Base-by-base conservation (phyloP, 2,888 invertebrate genomes). In the Nemurella pictetii region DNA sequence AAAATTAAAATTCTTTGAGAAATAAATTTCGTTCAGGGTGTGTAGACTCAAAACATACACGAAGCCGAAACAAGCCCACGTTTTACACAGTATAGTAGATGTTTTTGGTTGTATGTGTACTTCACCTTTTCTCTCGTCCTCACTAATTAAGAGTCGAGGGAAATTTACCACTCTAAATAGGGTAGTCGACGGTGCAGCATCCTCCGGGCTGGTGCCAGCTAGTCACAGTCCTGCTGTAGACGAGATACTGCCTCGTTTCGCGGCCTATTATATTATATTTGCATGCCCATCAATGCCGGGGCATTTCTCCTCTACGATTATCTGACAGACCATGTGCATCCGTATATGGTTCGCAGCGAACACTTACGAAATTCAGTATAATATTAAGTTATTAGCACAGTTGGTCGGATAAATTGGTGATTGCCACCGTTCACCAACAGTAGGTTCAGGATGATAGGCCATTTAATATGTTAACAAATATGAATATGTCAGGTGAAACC, bases 111-210 rank as follows among this genome's bases (percentile, higher is more conserved):
- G 35, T 20, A 32, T 80, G 80, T 80, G 80, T 35, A 80, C 35
- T 15, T 36, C 26, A 25, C 55, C 82, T 82, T 26, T 72, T 55
- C 28, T 82, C 82, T 82, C 55, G 7, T 55, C 12, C 55, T 82
- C 36, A 82, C 82, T 85, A 85, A 85, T 85, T 82, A 85, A 85
- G 83, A 83, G 85, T 55, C 75, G 77, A 74, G 85, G 83, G 75
- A 85, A 85, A 85, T 83, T 83, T 82, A 85, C 83, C 85, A 78
- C 85, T 29, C 82, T 25, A 82, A 82, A 82, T 72, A 82, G 55
- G 82, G 20, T 72, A 4, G 20, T 72, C 82, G 12, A 29, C 30
- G n/a, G 26, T 4, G 28, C 25, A 5, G 12, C 74, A 7, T 7
- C 12, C 9, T n/a, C 5, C 15, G 15, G 36, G 9, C 9, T 15